Conservation (phyloP, 2,888 invertebrate genomes). For the Dasypolia templi region DNA sequence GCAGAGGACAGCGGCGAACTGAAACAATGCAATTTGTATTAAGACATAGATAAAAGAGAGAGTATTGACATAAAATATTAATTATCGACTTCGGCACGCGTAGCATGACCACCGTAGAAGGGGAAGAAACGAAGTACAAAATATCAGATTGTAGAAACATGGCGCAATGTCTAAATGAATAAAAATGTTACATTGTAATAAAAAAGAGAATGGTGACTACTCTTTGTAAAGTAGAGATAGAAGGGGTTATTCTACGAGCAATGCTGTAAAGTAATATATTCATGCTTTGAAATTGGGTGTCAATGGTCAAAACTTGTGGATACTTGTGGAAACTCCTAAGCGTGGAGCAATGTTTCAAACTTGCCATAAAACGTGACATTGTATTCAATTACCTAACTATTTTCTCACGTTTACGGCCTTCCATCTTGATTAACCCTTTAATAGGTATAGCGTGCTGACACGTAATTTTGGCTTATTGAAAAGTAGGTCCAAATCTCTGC, state of each 20-base stretch:
- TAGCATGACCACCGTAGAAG: background rate
- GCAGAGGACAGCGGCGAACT: conserved; percentile 76
- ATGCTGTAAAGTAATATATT: background rate
- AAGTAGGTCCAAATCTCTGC: conserved; percentile 35
- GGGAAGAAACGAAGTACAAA: background rate
- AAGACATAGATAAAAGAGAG: background rate
- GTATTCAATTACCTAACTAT: conserved; percentile 13
- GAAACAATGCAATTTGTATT: conserved; percentile 55
- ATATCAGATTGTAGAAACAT: background rate
- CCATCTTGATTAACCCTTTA: conserved; percentile 14
- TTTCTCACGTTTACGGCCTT: conserved; percentile 27
- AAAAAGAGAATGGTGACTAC: background rate
- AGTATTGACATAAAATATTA: background rate
- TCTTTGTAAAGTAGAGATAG: background rate
- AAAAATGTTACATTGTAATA: background rate
- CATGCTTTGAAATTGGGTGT: background rate
- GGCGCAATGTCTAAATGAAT: too few species aligned
- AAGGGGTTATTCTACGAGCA: background rate
- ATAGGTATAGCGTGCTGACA: conserved; percentile 32
- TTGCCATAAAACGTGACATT: background rate
- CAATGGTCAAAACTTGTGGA: background rate
- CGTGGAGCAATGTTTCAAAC: background rate
- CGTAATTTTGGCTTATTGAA: conserved; percentile 25
- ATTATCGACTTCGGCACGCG: background rate
- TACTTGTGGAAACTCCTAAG: too few species aligned